These are phyloP conservation scores for Onchidella celtica DNA, from an alignment of 2,888 invertebrate genomes.

Conservation along the genomic window DNA sequence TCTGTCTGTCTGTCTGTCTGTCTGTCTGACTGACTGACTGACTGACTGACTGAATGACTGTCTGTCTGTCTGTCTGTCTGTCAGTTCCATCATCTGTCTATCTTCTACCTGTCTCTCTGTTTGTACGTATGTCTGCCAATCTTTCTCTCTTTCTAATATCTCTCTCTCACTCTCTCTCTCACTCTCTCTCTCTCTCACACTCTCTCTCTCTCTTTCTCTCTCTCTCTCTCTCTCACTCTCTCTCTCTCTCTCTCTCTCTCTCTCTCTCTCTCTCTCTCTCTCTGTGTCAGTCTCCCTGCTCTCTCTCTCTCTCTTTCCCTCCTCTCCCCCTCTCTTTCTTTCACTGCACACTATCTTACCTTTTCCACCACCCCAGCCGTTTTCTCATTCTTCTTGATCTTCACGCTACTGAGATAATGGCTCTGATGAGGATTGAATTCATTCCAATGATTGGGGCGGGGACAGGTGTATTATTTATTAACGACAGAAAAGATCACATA, in stretches of 20 bases:
- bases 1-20: no score
- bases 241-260: not conserved
- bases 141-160: not conserved
- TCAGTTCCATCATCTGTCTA: not conserved
- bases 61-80: not conserved
- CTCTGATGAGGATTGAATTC: no score
- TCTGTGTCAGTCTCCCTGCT: not conserved
- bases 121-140: not conserved
- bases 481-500: no score
- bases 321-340: not conserved
- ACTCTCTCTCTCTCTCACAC: slow-evolving; percentile 2
- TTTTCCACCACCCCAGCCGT: no score
- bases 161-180: not conserved
- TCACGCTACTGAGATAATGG: no score
- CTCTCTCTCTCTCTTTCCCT: not conserved
- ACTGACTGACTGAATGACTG: not conserved
- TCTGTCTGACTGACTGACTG: not conserved
- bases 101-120: not conserved
- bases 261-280: not conserved
- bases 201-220: not conserved
- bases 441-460: no score
- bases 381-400: not conserved
- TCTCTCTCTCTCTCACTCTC: not conserved
- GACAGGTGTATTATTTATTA: no score
- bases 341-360: no score